Evolutionary conservation across 2,888 invertebrate species (phyloP), one percentile per base, ranked within the genome.

Genomic region (Catocala fraxini): DNA sequence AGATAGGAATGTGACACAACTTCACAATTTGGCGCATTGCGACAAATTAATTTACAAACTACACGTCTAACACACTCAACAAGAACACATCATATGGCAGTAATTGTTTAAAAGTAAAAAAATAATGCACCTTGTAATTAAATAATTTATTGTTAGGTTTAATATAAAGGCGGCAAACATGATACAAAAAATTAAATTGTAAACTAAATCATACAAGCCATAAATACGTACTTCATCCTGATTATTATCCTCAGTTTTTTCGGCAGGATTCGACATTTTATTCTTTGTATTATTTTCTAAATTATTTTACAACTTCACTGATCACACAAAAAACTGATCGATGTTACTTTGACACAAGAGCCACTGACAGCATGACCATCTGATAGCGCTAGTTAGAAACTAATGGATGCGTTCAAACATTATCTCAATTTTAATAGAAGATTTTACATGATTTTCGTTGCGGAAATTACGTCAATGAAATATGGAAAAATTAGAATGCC

Each of bases 161-260:
- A 53, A 53, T 39, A 53, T 51, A 59, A 62, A 70, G 70, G 79
- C 76, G 76, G 79, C 76, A 78, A 76, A 78, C 48, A 46, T 15
- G 7, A 47, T 33, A 10, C 52, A n/a, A 4, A 10, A 49, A 43
- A 43, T 46, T 2, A 58, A 63, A 54, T 58, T 46, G 25, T 62
- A 42, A 54, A 47, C 6, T 7, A 43, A 53, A 25, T 6, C 9
- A 6, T 10, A 25, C 0, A 6, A 12, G 12, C 5, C 34, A 46
- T 33, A 5, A 57, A 60, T 64, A 74, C 88, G 92, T 90, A 97
- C 97, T 95, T 97, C 96, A 89, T 97, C 97, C 82, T 96, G 96
- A 63, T 95, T 94, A 77, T 95, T 95, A 80, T 96, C 91, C 13
- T 90, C 90, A 61, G 84, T 85, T 77, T 91, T 92, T 34, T 90